These are phyloP conservation scores for Lithophane leautieri DNA, from an alignment of 2,888 invertebrate genomes.

Conservation along the genomic window DNA sequence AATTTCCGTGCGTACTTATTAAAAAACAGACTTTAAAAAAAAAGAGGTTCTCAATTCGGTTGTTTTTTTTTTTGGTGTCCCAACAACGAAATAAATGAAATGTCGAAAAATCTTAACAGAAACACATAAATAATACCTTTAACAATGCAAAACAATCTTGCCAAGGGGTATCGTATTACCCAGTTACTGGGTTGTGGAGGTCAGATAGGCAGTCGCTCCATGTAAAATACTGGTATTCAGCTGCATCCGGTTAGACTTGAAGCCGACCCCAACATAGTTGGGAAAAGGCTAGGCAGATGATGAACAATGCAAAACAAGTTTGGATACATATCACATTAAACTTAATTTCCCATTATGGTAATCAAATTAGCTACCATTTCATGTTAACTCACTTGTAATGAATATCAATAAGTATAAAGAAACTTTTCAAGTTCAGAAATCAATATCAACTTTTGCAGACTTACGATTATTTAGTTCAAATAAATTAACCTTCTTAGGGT, in stretches of 20 bases:
- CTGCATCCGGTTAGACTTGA: too few relatives aligned
- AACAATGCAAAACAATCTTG: not conserved
- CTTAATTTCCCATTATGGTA: slow-evolving; percentile 29
- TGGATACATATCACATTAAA: not conserved
- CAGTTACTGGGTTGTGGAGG: too few relatives aligned
- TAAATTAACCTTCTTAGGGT: slow-evolving; percentile 19
- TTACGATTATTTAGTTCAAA: slow-evolving; percentile 21
- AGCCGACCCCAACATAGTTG: too few relatives aligned
- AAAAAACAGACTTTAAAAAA: not conserved
- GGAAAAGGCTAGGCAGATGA: too few relatives aligned
- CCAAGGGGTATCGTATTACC: too few relatives aligned
- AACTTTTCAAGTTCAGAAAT: slow-evolving; percentile 6
- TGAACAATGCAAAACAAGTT: not conserved
- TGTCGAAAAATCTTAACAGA: not conserved
- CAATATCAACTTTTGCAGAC: slow-evolving; percentile 12
- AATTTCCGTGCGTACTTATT: too few relatives aligned
- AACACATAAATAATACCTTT: not conserved
- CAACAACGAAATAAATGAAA: not conserved
- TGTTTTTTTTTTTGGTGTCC: not conserved
- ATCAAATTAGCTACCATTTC: slow-evolving; percentile 21
- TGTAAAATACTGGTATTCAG: too few relatives aligned
- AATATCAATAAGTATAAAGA: slow-evolving; percentile 21
- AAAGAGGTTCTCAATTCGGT: too few relatives aligned
- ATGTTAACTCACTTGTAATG: slow-evolving; percentile 33
- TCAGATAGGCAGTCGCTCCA: too few relatives aligned